A percentile compares a stretch with the other conserved stretches of the same genome.
phyloP scores from a whole-genome alignment of 2,113 vertebrate species.

The Campylorhamphus procurvoides region DNA sequence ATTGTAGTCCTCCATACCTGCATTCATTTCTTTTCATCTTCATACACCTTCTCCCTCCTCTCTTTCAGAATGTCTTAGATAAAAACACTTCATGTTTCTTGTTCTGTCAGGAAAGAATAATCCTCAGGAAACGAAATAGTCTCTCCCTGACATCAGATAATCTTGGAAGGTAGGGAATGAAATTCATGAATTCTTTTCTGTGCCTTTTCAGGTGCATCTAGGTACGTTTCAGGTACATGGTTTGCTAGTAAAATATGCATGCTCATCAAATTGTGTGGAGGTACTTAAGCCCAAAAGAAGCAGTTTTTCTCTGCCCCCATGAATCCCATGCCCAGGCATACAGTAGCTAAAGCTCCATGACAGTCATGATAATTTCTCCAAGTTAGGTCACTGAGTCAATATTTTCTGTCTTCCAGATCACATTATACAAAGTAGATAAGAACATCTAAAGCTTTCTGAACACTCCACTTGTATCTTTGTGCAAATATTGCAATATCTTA shows the following conservation, averaged over 20 bases:
- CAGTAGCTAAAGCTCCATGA: not conserved
- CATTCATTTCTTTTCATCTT: not conserved
- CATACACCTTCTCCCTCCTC: not conserved
- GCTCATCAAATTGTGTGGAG: not conserved
- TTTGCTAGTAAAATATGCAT: not conserved
- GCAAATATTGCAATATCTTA: constrained; percentile 30
- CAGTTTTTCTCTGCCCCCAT: not conserved
- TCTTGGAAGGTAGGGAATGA: not conserved
- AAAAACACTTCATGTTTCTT: not conserved
- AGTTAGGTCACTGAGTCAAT: not conserved
- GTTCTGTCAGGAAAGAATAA: not conserved
- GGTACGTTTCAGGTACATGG: not conserved
- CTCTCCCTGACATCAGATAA: not conserved
- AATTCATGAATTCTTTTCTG: not conserved
- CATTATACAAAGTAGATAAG: not conserved
- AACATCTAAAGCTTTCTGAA: constrained; percentile 1
- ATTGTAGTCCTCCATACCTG: not conserved
- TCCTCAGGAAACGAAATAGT: not conserved
- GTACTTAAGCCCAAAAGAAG: not conserved
- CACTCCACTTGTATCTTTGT: not conserved
- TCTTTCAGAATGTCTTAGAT: not conserved
- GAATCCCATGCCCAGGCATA: not conserved
- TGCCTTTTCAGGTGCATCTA: not conserved
- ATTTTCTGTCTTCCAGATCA: not conserved
- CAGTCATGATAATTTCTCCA: not conserved